Evolutionary conservation across 1,140 invertebrate species (phyloP), one percentile per base, ranked within the genome.

Genomic region (Dryas iulia): DNA sequence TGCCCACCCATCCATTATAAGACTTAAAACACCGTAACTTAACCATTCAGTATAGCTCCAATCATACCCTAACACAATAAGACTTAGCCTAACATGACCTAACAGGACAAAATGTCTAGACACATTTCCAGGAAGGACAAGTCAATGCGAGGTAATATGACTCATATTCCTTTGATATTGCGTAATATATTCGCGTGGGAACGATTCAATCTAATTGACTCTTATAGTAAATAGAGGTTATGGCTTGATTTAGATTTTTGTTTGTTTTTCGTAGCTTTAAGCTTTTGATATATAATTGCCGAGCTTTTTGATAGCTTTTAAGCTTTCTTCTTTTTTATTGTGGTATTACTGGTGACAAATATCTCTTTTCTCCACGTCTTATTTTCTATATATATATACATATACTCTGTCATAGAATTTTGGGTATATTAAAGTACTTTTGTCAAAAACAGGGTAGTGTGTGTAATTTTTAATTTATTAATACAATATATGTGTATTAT

Each of bases 41-140:
- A 47, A 47, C 39, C 14, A 47, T 47, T 21, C 39, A 21, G 7
- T 54, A 54, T 12, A 54, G 11, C 23, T 54, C 11, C 53, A 54
- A 54, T 54, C 53, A 24, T 25, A 12, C 24, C 53, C 53, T 54
- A 25, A 23, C 53, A 54, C 53, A 54, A 54, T 54, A n/a, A 54
- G 24, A 25, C 4, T 47, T 47, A 54, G 53, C 35, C 10, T 52
- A 23, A 5, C 57, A 33, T 35, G 31, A 23, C 28, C 39, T 69
- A 65, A 61, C 59, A 56, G 59, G 35, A 72, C 65, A 64, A 68
- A 54, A 68, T 65, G 78, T 80, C 76, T 80, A 80, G 78, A 80
- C 78, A 61, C 52, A 52, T 63, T 78, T 80, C 78, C 70, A 60
- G 69, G 78, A 80, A 80, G 71, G 72, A 71, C 60, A 59, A 47